These are phyloP conservation scores for Plagodis pulveraria DNA, from an alignment of 2,888 invertebrate genomes.

Conservation along the genomic window DNA sequence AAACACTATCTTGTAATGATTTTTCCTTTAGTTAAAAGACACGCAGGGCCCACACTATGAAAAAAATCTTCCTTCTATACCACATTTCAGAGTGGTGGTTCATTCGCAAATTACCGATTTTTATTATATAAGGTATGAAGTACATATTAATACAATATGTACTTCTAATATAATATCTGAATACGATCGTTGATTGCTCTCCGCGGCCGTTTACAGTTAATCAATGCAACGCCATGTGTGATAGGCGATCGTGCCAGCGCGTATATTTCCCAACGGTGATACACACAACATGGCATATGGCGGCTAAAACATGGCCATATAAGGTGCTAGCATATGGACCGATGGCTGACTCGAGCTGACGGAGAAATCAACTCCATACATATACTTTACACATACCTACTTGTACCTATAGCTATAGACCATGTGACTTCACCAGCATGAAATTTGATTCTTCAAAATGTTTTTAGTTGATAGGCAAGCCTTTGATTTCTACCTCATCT, in stretches of 20 bases:
- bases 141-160: too few species aligned
- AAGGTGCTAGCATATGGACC: conserved; percentile 65
- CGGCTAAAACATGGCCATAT: conserved; percentile 71
- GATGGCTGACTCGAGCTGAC: conserved; percentile 48
- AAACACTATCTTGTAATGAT: too few species aligned
- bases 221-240: conserved; percentile 70
- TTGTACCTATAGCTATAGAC: not conserved
- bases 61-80: too few species aligned
- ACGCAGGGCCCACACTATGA: too few species aligned
- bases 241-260: conserved; percentile 46
- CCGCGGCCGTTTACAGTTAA: conserved; percentile 69
- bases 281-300: conserved; percentile 68
- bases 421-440: too few species aligned
- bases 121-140: too few species aligned
- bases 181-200: conserved; percentile 64
- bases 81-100: too few species aligned
- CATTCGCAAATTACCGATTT: too few species aligned
- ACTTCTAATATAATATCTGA: conserved; percentile 35
- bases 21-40: too few species aligned
- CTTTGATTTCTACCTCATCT: too few species aligned
- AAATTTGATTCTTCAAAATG: too few species aligned
- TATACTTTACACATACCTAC: conserved; percentile 9
- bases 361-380: conserved; percentile 51
- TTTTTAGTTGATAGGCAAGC: too few species aligned
- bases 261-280: conserved; percentile 52